Evolutionary conservation across 2,797 vertebrate species (phyloP).

Genomic region (Danio aesculapii): DNA sequence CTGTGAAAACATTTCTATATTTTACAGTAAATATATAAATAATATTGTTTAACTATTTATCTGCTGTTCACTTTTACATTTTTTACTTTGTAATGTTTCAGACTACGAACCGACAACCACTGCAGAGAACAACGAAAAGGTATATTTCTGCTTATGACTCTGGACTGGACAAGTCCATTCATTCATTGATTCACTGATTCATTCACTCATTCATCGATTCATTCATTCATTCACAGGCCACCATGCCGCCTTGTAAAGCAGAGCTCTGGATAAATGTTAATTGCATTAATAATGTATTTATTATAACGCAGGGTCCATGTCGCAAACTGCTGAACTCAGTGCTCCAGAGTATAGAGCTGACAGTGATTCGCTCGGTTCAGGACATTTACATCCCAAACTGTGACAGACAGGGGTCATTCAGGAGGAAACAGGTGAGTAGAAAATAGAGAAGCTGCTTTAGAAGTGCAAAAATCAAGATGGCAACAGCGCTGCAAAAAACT

Average conservation of each 20-base stretch:
- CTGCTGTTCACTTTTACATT: neutral
- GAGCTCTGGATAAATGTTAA: neutral
- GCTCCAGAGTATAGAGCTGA: constrained; percentile 79
- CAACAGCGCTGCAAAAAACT: no score
- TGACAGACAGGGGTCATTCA: constrained; percentile 86
- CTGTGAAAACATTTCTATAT: no score
- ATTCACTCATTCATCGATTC: no score
- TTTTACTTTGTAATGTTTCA: constrained; percentile 38
- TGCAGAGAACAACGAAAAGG: constrained; percentile 70
- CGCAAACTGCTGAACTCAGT: constrained; percentile 80
- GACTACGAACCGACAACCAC: constrained; percentile 59
- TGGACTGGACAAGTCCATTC: no score
- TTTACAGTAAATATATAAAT: no score
- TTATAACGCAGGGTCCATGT: constrained; percentile 83
- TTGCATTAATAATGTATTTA: neutral
- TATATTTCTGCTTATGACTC: constrained; percentile 59
- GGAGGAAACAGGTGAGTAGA: constrained; percentile 84
- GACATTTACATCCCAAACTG: constrained; percentile 92
- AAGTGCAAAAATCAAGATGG: no score
- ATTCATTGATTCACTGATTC: no score
- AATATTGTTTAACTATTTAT: neutral
- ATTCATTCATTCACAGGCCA: no score
- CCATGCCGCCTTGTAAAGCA: no score
- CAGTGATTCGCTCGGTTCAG: constrained; percentile 75
- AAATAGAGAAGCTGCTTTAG: neutral